phyloP scores from a whole-genome alignment of 2,888 invertebrate species.

The Esperia sulphurella region DNA sequence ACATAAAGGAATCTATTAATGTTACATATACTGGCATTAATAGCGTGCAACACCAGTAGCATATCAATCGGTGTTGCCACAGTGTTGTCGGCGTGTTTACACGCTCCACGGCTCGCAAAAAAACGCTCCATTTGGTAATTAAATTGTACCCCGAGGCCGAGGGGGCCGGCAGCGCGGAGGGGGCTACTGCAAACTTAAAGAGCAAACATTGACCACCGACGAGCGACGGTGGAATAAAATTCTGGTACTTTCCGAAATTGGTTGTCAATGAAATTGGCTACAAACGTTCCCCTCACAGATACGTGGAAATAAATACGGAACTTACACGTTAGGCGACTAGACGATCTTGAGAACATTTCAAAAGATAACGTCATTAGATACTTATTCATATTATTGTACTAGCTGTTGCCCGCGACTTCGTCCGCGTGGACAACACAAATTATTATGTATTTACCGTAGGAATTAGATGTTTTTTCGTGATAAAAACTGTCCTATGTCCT shows the following conservation, averaged over 20 bases:
- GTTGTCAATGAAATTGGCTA: constrained; percentile 32
- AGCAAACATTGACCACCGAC: constrained; percentile 43
- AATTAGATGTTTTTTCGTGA: too few species aligned
- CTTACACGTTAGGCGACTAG: too few species aligned
- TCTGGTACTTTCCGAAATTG: constrained; percentile 39
- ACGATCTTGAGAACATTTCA: too few species aligned
- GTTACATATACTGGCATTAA: background rate
- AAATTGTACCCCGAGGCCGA: constrained; percentile 50
- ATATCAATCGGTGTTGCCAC: constrained; percentile 15
- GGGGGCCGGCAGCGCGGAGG: constrained; percentile 11
- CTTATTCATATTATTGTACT: too few species aligned
- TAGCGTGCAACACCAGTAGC: constrained; percentile 3
- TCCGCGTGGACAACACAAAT: too few species aligned
- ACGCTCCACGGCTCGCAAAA: constrained; percentile 55
- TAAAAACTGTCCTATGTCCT: too few species aligned
- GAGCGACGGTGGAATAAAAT: constrained; percentile 1
- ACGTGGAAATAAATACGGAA: too few species aligned
- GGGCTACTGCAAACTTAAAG: constrained; percentile 44
- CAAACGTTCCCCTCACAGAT: background rate
- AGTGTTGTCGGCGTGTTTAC: constrained; percentile 40
- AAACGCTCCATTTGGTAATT: constrained; percentile 72
- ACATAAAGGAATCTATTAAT: too few species aligned
- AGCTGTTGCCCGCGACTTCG: too few species aligned
- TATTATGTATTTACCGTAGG: too few species aligned
- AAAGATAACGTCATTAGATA: too few species aligned